Conservation (phyloP, 37 sponge, comb jelly and placozoan genomes). For the Mnemiopsis leidyi region DNA sequence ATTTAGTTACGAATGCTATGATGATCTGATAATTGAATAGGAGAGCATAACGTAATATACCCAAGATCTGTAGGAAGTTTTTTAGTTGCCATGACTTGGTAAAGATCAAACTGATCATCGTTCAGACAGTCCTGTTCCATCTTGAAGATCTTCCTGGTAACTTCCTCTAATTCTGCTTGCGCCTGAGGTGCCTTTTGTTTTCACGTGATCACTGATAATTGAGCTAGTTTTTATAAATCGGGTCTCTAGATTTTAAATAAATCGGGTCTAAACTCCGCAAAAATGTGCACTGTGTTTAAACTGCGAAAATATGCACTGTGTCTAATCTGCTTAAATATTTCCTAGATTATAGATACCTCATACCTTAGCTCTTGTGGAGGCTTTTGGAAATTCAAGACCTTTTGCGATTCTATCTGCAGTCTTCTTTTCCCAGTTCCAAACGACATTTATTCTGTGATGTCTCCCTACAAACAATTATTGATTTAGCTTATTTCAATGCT, state of each 20-base stretch:
- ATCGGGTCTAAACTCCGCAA: too few relatives aligned
- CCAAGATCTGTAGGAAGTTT: neutral
- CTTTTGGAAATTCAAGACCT: slow-evolving; percentile 47
- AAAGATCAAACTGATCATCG: neutral
- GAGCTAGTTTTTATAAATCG: too few relatives aligned
- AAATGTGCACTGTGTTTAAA: too few relatives aligned
- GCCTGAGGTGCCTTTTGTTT: too few relatives aligned
- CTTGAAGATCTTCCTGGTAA: neutral
- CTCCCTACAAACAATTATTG: slow-evolving; percentile 10
- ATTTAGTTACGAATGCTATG: too few relatives aligned
- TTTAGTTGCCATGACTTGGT: slow-evolving; percentile 13
- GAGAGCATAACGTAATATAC: too few relatives aligned
- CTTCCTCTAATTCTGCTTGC: neutral
- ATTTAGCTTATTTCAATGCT: too few relatives aligned
- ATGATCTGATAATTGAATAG: too few relatives aligned
- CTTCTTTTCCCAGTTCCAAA: slow-evolving; percentile 60
- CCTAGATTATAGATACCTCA: neutral
- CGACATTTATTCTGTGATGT: slow-evolving; percentile 44
- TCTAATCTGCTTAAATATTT: too few relatives aligned
- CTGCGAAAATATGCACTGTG: too few relatives aligned
- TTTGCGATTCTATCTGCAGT: slow-evolving; percentile 59
- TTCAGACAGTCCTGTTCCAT: neutral
- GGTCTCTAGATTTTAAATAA: too few relatives aligned
- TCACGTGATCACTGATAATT: too few relatives aligned
- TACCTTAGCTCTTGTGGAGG: slow-evolving; percentile 25